phyloP scores from a whole-genome alignment of 2,888 invertebrate genomes.

The Molorchus minor region DNA sequence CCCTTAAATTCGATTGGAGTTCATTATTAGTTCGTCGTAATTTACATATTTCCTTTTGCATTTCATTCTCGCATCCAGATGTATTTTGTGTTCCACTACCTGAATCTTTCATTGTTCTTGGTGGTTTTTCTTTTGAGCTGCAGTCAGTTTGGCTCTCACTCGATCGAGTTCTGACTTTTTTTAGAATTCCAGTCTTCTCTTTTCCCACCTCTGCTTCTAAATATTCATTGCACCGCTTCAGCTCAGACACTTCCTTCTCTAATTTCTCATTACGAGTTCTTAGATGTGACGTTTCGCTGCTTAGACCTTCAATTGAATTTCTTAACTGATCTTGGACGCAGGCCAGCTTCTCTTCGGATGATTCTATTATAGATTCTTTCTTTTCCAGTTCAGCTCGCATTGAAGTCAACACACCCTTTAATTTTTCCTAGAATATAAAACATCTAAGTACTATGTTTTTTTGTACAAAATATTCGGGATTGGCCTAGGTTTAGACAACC shows the following conservation, averaged over 20 bases:
- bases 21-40: background rate
- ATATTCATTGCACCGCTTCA: constrained; percentile 8
- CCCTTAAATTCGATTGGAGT: background rate
- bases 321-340: constrained; percentile 53
- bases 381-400: constrained; percentile 56
- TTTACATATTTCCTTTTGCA: constrained; percentile 6
- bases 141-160: constrained; percentile 37
- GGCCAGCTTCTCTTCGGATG: constrained; percentile 56
- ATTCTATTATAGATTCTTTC: constrained; percentile 53
- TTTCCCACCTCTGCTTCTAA: constrained; percentile 29
- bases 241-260: constrained; percentile 25
- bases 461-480: too few species aligned
- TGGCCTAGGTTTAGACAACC: too few species aligned
- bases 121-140: background rate
- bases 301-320: constrained; percentile 53
- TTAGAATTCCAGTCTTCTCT: constrained; percentile 38
- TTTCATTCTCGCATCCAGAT: background rate
- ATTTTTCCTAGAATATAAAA: constrained; percentile 46
- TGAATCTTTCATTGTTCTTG: background rate
- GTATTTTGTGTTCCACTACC: constrained; percentile 2
- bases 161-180: too few species aligned
- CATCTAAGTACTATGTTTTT: background rate
- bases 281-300: constrained; percentile 49
- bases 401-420: constrained; percentile 51
- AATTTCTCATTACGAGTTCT: constrained; percentile 46